Conservation (phyloP, 1,140 invertebrate genomes). For the Eumaeus atala region DNA sequence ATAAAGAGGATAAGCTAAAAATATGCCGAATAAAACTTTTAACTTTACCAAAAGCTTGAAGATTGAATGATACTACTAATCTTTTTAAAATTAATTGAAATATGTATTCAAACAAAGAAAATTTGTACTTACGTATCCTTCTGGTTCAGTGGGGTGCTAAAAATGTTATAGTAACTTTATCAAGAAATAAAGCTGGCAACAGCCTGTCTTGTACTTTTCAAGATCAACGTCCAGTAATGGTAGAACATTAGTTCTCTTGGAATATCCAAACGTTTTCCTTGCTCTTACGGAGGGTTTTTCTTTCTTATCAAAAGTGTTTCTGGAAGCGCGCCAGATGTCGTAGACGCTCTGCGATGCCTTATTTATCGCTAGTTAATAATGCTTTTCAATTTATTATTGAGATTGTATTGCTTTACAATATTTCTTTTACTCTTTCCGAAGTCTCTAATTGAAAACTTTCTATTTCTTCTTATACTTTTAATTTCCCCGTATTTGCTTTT, state of each 20-base stretch:
- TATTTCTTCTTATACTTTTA: too few species aligned
- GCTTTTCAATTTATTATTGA: slow-evolving; percentile 46
- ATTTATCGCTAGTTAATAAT: slow-evolving; percentile 56
- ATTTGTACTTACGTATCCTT: too few species aligned
- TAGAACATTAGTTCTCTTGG: slow-evolving; percentile 40
- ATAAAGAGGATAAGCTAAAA: too few species aligned
- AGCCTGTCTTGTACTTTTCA: slow-evolving; percentile 11
- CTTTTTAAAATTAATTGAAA: too few species aligned
- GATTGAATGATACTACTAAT: too few species aligned
- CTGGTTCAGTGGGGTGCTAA: too few species aligned
- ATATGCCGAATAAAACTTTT: too few species aligned
- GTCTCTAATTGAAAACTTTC: too few species aligned
- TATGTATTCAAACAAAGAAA: too few species aligned
- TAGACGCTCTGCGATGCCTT: slow-evolving; percentile 36
- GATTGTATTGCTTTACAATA: slow-evolving; percentile 22
- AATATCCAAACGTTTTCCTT: slow-evolving; percentile 37
- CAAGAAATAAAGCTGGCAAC: background rate
- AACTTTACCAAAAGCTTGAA: too few species aligned
- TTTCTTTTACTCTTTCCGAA: background rate
- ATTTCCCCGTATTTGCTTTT: too few species aligned
- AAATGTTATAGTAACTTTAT: too few species aligned
- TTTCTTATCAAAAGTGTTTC: slow-evolving; percentile 47
- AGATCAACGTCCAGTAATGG: slow-evolving; percentile 27
- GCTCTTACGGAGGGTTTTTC: slow-evolving; percentile 38
- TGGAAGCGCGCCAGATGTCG: slow-evolving; percentile 46